A percentile compares a stretch with the other conserved stretches of the same genome.
These are phyloP conservation scores for Amphibalanus amphitrite DNA, from an alignment of 1,140 invertebrate species.

Conservation along the genomic window DNA sequence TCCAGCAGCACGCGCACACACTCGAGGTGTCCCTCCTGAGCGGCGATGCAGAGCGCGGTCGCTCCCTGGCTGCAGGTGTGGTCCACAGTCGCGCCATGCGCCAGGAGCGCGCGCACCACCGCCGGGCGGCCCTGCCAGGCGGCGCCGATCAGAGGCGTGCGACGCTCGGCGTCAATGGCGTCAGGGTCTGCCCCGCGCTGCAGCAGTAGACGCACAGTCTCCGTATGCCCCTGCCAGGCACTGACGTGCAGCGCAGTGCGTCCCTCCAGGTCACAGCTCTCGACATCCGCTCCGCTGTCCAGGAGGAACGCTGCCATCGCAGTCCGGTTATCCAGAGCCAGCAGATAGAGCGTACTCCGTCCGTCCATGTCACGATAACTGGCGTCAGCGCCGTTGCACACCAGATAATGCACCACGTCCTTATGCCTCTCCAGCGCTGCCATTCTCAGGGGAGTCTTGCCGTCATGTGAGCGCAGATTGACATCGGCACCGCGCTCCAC, in stretches of 20 bases:
- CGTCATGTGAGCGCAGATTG: constrained; percentile 79
- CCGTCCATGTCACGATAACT: constrained; percentile 83
- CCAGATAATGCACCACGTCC: constrained; percentile 51
- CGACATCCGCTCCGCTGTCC: constrained; percentile 59
- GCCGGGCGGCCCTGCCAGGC: constrained; percentile 81
- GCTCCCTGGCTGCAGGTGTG: constrained; percentile 81
- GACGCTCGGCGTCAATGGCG: constrained; percentile 68
- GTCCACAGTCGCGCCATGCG: constrained; percentile 56
- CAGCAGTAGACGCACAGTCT: constrained; percentile 71
- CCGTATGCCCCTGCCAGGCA: constrained; percentile 84
- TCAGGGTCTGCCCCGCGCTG: constrained; percentile 64
- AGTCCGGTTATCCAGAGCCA: constrained; percentile 75
- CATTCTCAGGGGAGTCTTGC: constrained; percentile 79
- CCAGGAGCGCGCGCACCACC: constrained; percentile 61
- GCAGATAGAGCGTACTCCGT: constrained; percentile 73
- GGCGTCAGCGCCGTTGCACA: constrained; percentile 53
- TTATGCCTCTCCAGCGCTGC: constrained; percentile 73
- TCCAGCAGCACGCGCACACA: constrained; percentile 70
- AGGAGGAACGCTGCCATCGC: constrained; percentile 67
- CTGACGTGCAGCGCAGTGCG: constrained; percentile 81
- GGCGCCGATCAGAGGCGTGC: constrained; percentile 82
- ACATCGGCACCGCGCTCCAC: constrained; percentile 57
- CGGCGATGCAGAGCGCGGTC: constrained; percentile 55
- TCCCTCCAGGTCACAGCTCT: constrained; percentile 74
- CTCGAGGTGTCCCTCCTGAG: constrained; percentile 70